Evolutionary conservation across 2,797 vertebrate species (phyloP).

Genomic region (Paguma larvata): DNA sequence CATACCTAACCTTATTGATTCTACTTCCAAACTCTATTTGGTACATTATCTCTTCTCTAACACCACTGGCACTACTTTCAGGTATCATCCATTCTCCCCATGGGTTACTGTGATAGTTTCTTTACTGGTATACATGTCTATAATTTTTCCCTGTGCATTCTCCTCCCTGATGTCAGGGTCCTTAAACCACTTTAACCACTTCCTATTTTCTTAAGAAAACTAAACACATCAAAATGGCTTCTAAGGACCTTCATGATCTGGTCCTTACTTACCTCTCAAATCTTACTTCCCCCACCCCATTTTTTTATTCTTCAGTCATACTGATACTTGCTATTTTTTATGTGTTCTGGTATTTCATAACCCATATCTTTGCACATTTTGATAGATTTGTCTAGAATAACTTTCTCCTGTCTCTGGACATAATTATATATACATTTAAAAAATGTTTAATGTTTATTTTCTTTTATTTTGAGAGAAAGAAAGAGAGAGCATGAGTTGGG

Average conservation of each 20-base stretch:
- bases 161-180: background rate
- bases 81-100: background rate
- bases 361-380: background rate
- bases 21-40: background rate
- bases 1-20: background rate
- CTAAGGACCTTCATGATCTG: conserved; percentile 14
- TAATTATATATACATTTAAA: background rate
- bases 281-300: background rate
- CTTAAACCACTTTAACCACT: background rate
- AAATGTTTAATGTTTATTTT: too few relatives aligned
- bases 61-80: background rate
- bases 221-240: background rate
- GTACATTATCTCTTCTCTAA: background rate
- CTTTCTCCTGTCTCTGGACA: too few relatives aligned
- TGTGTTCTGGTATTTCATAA: background rate
- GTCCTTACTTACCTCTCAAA: background rate
- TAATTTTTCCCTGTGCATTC: background rate
- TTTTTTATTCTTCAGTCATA: conserved; percentile 1
- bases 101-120: background rate
- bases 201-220: background rate
- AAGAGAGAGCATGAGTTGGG: too few relatives aligned
- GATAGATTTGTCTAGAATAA: background rate
- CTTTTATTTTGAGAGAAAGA: too few relatives aligned
- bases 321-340: background rate
- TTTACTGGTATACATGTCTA: background rate